These are phyloP conservation scores for Alcis repandata DNA, from an alignment of 2,888 invertebrate species.

Conservation along the genomic window DNA sequence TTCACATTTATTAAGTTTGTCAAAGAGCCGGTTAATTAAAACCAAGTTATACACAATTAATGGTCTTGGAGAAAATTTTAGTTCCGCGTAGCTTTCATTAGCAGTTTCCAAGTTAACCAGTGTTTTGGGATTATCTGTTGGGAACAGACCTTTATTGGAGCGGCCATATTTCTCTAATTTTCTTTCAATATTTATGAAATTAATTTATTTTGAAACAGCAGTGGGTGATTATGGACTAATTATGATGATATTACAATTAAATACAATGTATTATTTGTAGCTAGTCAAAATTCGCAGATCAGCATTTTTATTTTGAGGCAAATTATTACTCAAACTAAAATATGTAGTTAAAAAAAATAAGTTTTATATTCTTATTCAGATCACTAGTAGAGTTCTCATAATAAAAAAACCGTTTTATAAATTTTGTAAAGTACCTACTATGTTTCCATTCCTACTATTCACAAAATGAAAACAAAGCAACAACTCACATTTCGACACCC, in stretches of 20 bases:
- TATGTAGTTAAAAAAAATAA: no score
- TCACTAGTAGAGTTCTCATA: no score
- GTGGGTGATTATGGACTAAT: no score
- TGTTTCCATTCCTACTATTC: not conserved
- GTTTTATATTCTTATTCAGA: no score
- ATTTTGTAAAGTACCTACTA: no score
- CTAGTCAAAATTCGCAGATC: no score
- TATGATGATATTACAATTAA: no score
- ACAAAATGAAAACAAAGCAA: slow-evolving; percentile 6
- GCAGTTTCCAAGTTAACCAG: slow-evolving; percentile 25
- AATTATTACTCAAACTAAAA: no score
- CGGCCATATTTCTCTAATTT: not conserved
- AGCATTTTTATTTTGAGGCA: no score
- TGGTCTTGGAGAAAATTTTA: slow-evolving; percentile 53
- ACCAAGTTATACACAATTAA: slow-evolving; percentile 63
- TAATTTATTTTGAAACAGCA: no score
- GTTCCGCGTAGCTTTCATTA: slow-evolving; percentile 25
- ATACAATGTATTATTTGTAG: no score
- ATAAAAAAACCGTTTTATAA: no score
- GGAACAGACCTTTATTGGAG: not conserved
- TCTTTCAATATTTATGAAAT: not conserved
- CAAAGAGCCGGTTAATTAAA: slow-evolving; percentile 66
- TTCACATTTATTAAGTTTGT: slow-evolving; percentile 63
- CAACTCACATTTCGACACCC: slow-evolving; percentile 19
- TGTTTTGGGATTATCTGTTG: slow-evolving; percentile 19